A percentile compares a stretch with the other conserved stretches of the same genome.
phyloP scores from a whole-genome alignment of 2,797 vertebrate genomes.

The Numenius phaeopus region DNA sequence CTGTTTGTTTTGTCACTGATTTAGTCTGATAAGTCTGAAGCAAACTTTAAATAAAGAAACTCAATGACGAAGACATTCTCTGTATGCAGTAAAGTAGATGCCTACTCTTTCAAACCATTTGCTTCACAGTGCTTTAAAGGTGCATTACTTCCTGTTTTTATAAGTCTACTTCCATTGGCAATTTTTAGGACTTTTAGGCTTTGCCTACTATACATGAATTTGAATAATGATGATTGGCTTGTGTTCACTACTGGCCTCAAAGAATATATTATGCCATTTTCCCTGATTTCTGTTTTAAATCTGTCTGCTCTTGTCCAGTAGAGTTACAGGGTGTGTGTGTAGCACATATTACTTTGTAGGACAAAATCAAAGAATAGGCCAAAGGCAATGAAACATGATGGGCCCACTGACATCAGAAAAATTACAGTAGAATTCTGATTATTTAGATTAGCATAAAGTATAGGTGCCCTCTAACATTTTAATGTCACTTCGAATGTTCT shows the following conservation, averaged over 20 bases:
- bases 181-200: neutral
- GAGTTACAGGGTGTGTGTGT: neutral
- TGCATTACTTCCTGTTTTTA: neutral
- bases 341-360: neutral
- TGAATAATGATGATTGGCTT: neutral
- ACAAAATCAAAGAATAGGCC: neutral
- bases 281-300: neutral
- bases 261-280: neutral
- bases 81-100: neutral
- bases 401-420: neutral
- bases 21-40: neutral
- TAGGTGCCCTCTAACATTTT: neutral
- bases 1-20: neutral
- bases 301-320: neutral
- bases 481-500: neutral
- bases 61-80: neutral
- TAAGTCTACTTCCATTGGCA: neutral
- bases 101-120: neutral
- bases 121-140: neutral
- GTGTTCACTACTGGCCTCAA: neutral
- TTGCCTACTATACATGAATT: neutral
- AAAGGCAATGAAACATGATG: neutral
- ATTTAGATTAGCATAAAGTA: constrained; percentile 25
- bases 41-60: neutral
- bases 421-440: neutral